phyloP scores from a whole-genome alignment of 2,888 invertebrate species.

The Nebria brevicollis region DNA sequence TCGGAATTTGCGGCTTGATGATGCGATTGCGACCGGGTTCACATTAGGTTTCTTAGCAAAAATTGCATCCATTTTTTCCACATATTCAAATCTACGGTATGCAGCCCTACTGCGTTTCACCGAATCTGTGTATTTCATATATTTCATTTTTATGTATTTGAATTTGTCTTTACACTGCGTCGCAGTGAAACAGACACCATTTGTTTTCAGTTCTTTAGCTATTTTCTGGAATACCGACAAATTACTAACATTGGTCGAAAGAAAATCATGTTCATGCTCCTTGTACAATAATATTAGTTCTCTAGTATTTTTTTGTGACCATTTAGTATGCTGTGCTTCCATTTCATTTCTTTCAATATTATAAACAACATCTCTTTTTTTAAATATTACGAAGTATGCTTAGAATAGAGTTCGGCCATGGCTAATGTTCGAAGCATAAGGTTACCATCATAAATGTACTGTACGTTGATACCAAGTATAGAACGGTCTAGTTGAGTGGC shows the following conservation, averaged over 20 bases:
- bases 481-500: no score
- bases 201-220: conserved; percentile 4
- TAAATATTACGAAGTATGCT: no score
- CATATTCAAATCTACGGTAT: conserved; percentile 12
- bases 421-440: no score
- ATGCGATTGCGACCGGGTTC: neutral
- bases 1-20: neutral
- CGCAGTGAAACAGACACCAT: neutral
- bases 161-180: conserved; percentile 15
- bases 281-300: conserved; percentile 8
- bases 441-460: no score
- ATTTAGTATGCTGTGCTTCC: no score
- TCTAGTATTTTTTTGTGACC: neutral
- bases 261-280: conserved; percentile 4
- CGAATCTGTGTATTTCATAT: conserved; percentile 14
- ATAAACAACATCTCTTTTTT: no score
- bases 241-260: conserved; percentile 8
- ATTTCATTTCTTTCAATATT: no score
- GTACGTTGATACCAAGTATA: no score
- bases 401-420: no score
- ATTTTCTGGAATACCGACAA: conserved; percentile 11
- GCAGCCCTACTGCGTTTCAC: conserved; percentile 7
- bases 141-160: conserved; percentile 13
- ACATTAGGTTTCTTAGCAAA: conserved; percentile 17
- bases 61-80: conserved; percentile 19